phyloP scores from a whole-genome alignment of 2,888 invertebrate species.

The Acrocyrtus sp. region DNA sequence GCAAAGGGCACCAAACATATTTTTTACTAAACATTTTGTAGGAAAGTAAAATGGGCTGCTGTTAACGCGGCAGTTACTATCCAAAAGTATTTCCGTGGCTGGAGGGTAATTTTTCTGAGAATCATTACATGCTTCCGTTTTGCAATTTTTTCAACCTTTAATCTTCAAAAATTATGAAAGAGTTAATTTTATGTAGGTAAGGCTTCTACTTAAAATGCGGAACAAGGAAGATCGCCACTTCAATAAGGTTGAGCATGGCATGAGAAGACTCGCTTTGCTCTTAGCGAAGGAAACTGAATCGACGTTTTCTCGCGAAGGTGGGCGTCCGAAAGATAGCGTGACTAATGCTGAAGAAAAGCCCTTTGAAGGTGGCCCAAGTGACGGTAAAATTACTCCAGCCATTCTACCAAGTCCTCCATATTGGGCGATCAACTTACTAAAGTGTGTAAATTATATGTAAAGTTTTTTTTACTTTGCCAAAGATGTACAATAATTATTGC shows the following conservation, averaged over 20 bases:
- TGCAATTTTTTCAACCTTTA: background rate
- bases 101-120: constrained; percentile 40
- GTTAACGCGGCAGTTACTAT: constrained; percentile 27
- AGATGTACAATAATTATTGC: background rate
- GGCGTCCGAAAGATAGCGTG: background rate
- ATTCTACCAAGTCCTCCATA: constrained; percentile 44
- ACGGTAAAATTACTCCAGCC: constrained; percentile 21
- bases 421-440: constrained; percentile 40
- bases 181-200: constrained; percentile 6
- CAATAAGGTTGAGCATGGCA: constrained; percentile 35
- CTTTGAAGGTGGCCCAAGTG: background rate
- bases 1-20: too few relatives aligned
- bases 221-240: constrained; percentile 15
- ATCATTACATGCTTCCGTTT: background rate
- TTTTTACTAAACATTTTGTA: too few relatives aligned
- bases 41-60: constrained; percentile 13
- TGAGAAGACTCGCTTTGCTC: constrained; percentile 44
- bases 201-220: constrained; percentile 44
- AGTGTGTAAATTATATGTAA: too few relatives aligned
- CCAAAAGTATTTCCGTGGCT: constrained; percentile 49
- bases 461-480: background rate
- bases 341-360: background rate
- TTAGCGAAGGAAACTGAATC: constrained; percentile 41
- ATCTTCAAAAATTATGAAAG: too few relatives aligned
- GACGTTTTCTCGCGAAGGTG: constrained; percentile 1